phyloP scores from a whole-genome alignment of 37 sponge, comb jelly and placozoan species.

The Cliona cf. orientalis region DNA sequence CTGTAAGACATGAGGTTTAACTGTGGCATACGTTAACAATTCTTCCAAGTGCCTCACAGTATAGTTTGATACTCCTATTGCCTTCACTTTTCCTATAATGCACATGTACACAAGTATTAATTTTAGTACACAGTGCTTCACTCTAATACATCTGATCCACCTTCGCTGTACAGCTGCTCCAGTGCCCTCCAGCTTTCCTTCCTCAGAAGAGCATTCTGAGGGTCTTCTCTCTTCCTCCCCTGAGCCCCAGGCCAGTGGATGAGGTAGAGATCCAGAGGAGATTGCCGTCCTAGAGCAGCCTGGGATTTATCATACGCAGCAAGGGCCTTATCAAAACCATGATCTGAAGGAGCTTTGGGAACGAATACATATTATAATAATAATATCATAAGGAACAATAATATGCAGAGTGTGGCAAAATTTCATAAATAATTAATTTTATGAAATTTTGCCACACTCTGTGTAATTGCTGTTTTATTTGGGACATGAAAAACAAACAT shows the following conservation, averaged over 20 bases:
- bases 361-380: neutral
- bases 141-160: neutral
- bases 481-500: no score
- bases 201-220: slow-evolving; percentile 29
- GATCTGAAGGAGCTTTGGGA: slow-evolving; percentile 56
- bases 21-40: slow-evolving; percentile 45
- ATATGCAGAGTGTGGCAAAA: neutral
- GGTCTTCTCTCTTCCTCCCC: slow-evolving; percentile 40
- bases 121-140: neutral
- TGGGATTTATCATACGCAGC: slow-evolving; percentile 34
- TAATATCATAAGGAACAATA: neutral
- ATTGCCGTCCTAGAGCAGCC: neutral
- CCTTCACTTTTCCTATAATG: slow-evolving; percentile 35
- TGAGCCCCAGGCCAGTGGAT: slow-evolving; percentile 76
- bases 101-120: neutral
- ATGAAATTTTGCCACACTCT: no score
- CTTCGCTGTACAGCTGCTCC: slow-evolving; percentile 53
- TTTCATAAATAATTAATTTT: neutral
- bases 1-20: slow-evolving; percentile 60
- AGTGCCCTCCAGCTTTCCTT: slow-evolving; percentile 71
- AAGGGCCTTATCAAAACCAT: slow-evolving; percentile 59
- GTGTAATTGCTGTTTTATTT: no score
- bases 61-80: slow-evolving; percentile 80
- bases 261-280: slow-evolving; percentile 56
- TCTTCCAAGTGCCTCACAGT: slow-evolving; percentile 62